Conservation (phyloP, 1,140 invertebrate genomes). For the Bursaphelenchus mucronatus region DNA sequence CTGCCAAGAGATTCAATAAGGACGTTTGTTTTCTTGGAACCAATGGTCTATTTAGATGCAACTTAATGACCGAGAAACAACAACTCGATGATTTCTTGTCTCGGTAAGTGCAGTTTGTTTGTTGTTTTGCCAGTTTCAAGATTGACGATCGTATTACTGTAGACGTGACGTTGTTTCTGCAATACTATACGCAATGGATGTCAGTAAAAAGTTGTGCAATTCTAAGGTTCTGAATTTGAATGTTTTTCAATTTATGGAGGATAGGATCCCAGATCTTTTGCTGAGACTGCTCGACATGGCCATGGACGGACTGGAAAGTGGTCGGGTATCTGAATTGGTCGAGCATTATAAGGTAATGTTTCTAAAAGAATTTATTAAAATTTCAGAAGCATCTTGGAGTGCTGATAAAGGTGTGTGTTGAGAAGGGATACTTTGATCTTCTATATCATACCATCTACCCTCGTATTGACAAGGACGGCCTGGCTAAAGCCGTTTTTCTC, state of each 20-base stretch:
- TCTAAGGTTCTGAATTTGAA: too few relatives aligned
- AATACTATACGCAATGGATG: conserved; percentile 45
- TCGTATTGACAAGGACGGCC: conserved; percentile 61
- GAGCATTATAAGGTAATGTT: conserved; percentile 41
- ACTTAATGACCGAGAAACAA: conserved; percentile 77
- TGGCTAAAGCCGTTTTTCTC: conserved; percentile 64
- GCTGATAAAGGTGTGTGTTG: conserved; percentile 45
- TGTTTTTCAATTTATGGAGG: background rate
- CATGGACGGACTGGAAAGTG: conserved; percentile 31
- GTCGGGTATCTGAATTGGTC: conserved; percentile 38
- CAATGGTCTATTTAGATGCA: conserved; percentile 74
- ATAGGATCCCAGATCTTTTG: conserved; percentile 50
- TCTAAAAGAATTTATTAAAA: background rate
- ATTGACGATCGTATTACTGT: conserved; percentile 21
- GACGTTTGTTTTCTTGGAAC: conserved; percentile 80
- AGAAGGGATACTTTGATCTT: conserved; percentile 33
- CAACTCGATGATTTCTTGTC: conserved; percentile 51
- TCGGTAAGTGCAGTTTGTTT: conserved; percentile 7
- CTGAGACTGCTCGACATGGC: conserved; percentile 37
- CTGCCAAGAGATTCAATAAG: conserved; percentile 71
- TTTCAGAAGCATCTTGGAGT: conserved; percentile 46
- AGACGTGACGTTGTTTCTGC: conserved; percentile 43
- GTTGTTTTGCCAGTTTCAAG: background rate
- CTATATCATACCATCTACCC: conserved; percentile 39
- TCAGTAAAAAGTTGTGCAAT: conserved; percentile 9